These are phyloP conservation scores for Leptinotarsa peninsularis DNA, from an alignment of 2,888 invertebrate genomes.

Conservation along the genomic window DNA sequence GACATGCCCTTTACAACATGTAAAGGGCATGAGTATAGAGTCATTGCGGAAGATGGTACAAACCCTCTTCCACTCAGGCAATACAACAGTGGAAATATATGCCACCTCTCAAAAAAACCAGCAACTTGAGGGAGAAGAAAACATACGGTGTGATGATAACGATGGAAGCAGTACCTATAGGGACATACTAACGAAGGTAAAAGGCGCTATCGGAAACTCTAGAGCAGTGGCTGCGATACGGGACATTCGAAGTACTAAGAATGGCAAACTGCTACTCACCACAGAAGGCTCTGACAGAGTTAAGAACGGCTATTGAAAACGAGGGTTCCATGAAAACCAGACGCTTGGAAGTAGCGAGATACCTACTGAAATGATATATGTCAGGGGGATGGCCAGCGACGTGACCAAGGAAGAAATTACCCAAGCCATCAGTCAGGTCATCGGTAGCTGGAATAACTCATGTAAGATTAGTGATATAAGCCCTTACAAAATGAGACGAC, in stretches of 20 bases:
- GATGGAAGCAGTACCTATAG: neutral
- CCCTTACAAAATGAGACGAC: neutral
- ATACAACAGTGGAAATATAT: constrained; percentile 18
- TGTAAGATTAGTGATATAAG: neutral
- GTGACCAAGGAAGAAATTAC: constrained; percentile 4
- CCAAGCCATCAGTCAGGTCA: neutral
- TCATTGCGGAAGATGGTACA: constrained; percentile 4
- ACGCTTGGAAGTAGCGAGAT: neutral
- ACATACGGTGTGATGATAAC: neutral
- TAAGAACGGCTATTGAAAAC: neutral
- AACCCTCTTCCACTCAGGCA: neutral
- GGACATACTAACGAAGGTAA: neutral
- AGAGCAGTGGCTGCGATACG: neutral
- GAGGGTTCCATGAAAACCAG: neutral
- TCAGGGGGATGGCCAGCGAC: constrained; percentile 20
- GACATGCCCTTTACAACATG: constrained; percentile 7
- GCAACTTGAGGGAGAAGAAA: neutral
- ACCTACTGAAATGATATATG: neutral
- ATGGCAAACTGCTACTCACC: constrained; percentile 14
- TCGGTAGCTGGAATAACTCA: neutral
- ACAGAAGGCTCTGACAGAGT: neutral
- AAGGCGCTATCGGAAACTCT: neutral
- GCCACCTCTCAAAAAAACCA: neutral
- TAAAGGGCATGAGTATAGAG: neutral
- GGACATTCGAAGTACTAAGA: neutral